Base-by-base conservation (phyloP, 1,140 invertebrate genomes). In the Trichomalopsis sarcophagae region DNA sequence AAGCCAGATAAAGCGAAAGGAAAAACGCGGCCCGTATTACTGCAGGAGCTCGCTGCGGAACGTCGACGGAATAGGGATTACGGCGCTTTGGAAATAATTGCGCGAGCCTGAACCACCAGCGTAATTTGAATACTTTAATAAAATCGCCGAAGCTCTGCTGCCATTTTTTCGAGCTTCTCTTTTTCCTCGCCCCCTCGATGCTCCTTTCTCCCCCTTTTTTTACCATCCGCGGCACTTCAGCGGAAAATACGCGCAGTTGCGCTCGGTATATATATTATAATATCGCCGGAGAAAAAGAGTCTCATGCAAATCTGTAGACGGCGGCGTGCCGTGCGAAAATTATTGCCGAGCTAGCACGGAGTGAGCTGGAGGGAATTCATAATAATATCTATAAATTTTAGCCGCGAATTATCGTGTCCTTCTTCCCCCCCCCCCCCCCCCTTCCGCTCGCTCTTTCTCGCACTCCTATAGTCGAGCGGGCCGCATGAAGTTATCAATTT, bases 71-170 rank as follows among this genome's bases (percentile, higher is more conserved):
- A 36, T 36, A 55, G 27, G 30, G 69, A 74, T 82, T 75, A 76
- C 73, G 73, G 27, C 71, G 33, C 73, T 44, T 84, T 50, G 62
- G 75, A 78, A 84, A 84, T 78, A 84, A 84, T 78, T 84, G 33
- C 71, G n/a, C 6, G 27, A 36, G 47, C 36, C n/a, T 68, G 27
- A 79, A 40, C 55, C 40, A 62, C 55, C 14, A 5, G 55, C 55
- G 55, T 73, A 73, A 84, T 84, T 84, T 84, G 76, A 84, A 84
- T 84, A 62, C 47, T 84, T 84, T 74, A 84, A 84, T 84, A 80
- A 84, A 80, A 80, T 50, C 50, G 36, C 82, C 62, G 40, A 66
- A 66, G 50, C n/a, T 30, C 27, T 30, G n/a, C 27, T 30, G n/a
- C 7, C 66, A 44, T 69, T 47, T 30, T 17, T 13, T 36, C 55